Percentiles rank a stretch among this genome's conserved stretches.
Conservation (phyloP, 2,888 invertebrate species). For the Agonopterix arenella region DNA sequence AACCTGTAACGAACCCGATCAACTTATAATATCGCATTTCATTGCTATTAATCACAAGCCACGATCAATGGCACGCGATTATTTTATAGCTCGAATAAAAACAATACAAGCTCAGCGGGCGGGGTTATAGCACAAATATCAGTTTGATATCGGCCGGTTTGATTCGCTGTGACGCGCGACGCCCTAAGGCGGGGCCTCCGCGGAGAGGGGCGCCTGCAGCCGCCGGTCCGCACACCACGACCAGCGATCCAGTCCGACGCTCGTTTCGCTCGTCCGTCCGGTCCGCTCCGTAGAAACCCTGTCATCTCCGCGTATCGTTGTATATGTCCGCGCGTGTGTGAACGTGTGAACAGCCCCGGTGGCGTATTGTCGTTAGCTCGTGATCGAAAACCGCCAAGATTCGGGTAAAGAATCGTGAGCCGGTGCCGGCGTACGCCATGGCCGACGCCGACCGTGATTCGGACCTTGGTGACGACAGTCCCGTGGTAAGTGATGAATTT, state of each 20-base stretch:
- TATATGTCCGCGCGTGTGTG: slow-evolving; percentile 52
- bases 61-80: slow-evolving; percentile 48
- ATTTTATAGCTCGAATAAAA: slow-evolving; percentile 72
- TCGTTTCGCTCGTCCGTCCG: slow-evolving; percentile 25
- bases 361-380: slow-evolving; percentile 46
- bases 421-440: slow-evolving; percentile 91
- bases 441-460: slow-evolving; percentile 82
- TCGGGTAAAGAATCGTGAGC: slow-evolving; percentile 93
- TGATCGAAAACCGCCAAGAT: slow-evolving; percentile 81
- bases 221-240: slow-evolving; percentile 43
- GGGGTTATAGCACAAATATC: slow-evolving; percentile 67
- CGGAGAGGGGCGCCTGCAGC: slow-evolving; percentile 41
- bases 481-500: slow-evolving; percentile 78
- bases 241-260: slow-evolving; percentile 48
- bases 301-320: slow-evolving; percentile 20
- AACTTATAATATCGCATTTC: slow-evolving; percentile 29
- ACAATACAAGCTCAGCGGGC: slow-evolving; percentile 64
- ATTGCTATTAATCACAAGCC: slow-evolving; percentile 40
- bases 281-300: slow-evolving; percentile 7
- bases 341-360: slow-evolving; percentile 44
- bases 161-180: slow-evolving; percentile 69
- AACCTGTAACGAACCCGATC: slow-evolving; percentile 9
- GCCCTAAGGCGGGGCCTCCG: slow-evolving; percentile 63
- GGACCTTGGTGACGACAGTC: slow-evolving; percentile 85
- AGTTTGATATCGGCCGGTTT: slow-evolving; percentile 68